These are phyloP conservation scores for Columba guinea DNA, from an alignment of 2,797 vertebrate species.

Conservation along the genomic window DNA sequence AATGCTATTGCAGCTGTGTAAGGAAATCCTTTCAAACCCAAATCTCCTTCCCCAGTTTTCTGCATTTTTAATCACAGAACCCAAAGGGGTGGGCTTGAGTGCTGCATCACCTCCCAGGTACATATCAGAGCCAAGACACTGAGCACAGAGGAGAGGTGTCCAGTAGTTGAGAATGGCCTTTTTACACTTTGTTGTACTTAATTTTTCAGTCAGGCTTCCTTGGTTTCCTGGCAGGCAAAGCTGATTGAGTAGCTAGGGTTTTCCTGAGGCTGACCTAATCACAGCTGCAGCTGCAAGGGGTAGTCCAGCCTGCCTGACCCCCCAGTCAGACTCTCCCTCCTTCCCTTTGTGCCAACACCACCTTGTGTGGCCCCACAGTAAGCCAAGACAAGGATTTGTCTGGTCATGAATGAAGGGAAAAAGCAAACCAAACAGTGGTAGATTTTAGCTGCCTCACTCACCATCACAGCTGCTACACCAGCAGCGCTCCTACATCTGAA, in stretches of 20 bases:
- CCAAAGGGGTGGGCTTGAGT: accelerated
- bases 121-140: neutral
- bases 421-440: neutral
- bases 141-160: accelerated
- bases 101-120: neutral
- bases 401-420: neutral
- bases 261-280: neutral
- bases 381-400: neutral
- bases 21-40: neutral
- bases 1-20: neutral
- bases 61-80: neutral
- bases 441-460: neutral
- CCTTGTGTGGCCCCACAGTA: neutral
- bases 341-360: accelerated
- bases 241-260: neutral
- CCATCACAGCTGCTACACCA: accelerated
- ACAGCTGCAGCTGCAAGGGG: neutral
- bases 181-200: neutral
- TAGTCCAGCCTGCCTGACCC: accelerated
- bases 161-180: neutral
- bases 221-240: neutral
- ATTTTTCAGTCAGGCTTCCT: neutral
- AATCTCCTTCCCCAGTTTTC: neutral
- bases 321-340: neutral
- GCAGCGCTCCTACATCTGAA: neutral